Evolutionary conservation across 2,113 vertebrate genomes (phyloP).

Genomic region (Taurulus bubalis): DNA sequence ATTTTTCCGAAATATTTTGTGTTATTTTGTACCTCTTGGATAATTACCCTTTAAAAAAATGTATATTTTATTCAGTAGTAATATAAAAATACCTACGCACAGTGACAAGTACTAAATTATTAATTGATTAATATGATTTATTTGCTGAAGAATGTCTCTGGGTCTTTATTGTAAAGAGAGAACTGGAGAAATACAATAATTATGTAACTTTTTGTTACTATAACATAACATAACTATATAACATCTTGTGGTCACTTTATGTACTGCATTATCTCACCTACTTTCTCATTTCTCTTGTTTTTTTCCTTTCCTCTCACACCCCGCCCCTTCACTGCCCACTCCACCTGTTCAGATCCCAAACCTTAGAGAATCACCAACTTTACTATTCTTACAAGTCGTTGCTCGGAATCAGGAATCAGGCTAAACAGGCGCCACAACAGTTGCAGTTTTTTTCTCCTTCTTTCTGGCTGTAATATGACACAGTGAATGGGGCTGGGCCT

Average conservation of each 20-base stretch:
- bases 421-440: background rate
- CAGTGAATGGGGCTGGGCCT: conserved; percentile 56
- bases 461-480: conserved; percentile 54
- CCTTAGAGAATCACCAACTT: background rate
- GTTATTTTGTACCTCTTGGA: too few relatives aligned
- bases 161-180: background rate
- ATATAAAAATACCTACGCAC: too few relatives aligned
- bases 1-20: too few relatives aligned
- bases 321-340: background rate
- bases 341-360: conserved; percentile 13
- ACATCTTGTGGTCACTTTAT: too few relatives aligned
- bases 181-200: background rate
- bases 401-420: background rate
- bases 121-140: too few relatives aligned
- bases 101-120: too few relatives aligned
- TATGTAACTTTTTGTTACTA: too few relatives aligned
- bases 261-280: too few relatives aligned
- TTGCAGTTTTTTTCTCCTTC: background rate
- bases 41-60: background rate
- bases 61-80: too few relatives aligned
- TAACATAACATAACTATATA: too few relatives aligned
- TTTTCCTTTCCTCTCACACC: background rate
- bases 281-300: too few relatives aligned
- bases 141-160: background rate
- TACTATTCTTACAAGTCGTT: background rate